A percentile compares a stretch with the other conserved stretches of the same genome.
phyloP scores from a whole-genome alignment of 2,113 vertebrate genomes.

The Bucco capensis region DNA sequence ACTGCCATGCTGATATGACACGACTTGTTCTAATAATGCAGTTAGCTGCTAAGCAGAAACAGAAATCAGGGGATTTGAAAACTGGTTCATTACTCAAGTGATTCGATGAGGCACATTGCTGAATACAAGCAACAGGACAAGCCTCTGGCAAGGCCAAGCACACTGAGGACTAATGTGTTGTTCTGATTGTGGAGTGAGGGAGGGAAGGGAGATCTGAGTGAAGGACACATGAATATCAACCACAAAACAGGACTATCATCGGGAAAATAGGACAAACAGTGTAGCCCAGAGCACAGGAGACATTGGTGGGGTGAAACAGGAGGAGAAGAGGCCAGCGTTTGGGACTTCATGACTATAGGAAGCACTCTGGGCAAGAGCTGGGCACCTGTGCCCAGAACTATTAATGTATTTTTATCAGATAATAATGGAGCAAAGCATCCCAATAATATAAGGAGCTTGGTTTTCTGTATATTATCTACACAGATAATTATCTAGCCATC shows the following conservation, averaged over 20 bases:
- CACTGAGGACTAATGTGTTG: not conserved
- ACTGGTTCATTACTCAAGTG: slow-evolving; percentile 36
- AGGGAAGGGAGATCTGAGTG: not conserved
- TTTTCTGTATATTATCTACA: not conserved
- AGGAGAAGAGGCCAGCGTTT: not conserved
- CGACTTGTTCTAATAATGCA: not conserved
- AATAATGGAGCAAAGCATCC: not conserved
- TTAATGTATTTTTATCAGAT: not conserved
- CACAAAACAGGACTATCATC: not conserved
- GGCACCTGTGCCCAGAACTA: not conserved
- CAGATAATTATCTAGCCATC: not conserved
- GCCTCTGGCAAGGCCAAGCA: slow-evolving; percentile 14
- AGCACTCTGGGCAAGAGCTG: not conserved
- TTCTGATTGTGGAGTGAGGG: not conserved
- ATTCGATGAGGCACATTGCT: not conserved
- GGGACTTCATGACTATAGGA: not conserved
- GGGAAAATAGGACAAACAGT: not conserved
- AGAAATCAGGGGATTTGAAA: slow-evolving; percentile 12
- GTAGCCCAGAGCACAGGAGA: not conserved
- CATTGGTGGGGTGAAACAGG: not conserved
- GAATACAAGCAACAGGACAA: not conserved
- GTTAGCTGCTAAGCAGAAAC: not conserved
- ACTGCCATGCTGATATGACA: not conserved
- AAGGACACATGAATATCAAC: not conserved
- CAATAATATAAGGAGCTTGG: not conserved